Evolutionary conservation across 2,113 vertebrate genomes (phyloP).

Genomic region (Lamprotornis superbus): DNA sequence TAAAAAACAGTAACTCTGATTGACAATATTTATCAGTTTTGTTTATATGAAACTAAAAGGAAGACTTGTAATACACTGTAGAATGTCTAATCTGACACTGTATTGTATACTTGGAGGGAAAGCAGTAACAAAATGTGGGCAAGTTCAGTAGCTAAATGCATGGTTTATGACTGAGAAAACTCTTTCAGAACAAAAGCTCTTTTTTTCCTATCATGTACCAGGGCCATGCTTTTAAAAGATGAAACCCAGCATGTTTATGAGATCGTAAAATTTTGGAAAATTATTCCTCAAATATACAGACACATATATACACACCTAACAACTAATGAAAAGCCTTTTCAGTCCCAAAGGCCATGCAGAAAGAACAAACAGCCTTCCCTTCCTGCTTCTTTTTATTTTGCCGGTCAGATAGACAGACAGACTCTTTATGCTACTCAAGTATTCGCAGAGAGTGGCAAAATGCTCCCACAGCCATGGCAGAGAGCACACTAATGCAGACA

Average conservation of each 20-base stretch:
- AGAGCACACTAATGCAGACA: background rate
- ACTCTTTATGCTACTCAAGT: background rate
- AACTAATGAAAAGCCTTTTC: conserved; percentile 34
- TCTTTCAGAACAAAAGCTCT: conserved; percentile 52
- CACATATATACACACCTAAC: background rate
- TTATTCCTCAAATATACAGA: conserved; percentile 37
- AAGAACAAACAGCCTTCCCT: conserved; percentile 2
- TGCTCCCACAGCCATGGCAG: background rate
- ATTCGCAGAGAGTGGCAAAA: background rate
- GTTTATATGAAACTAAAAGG: conserved; percentile 57
- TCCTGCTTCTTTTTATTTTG: background rate
- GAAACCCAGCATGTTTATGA: conserved; percentile 11
- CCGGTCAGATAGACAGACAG: background rate
- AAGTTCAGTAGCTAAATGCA: conserved; percentile 62
- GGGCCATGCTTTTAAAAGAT: conserved; percentile 26
- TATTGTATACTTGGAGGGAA: conserved; percentile 55
- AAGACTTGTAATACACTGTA: conserved; percentile 55
- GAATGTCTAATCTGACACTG: conserved; percentile 64
- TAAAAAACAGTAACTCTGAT: conserved; percentile 51
- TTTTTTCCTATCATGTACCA: conserved; percentile 12
- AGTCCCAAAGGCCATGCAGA: background rate
- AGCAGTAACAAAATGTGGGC: conserved; percentile 58
- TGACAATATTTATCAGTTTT: conserved; percentile 64
- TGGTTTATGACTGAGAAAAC: conserved; percentile 52
- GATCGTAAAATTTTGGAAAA: conserved; percentile 32